These are phyloP conservation scores for Pegea sp. DNA, from an alignment of 23 tunicate species.

Conservation along the genomic window DNA sequence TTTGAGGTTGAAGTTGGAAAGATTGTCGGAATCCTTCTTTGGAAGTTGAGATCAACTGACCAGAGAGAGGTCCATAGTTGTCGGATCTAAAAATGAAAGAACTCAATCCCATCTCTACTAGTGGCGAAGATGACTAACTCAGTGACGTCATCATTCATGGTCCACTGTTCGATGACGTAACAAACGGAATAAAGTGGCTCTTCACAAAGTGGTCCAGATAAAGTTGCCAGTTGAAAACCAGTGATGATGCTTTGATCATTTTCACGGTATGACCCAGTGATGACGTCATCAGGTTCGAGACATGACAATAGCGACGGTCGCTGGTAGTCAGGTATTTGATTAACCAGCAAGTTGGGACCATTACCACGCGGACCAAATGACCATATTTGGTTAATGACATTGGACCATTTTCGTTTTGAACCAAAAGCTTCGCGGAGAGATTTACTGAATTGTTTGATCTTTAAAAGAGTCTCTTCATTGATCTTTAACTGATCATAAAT, in stretches of 20 bases:
- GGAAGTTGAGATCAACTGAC: conserved; percentile 62
- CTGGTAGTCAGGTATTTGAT: conserved; percentile 17
- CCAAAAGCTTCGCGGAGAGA: conserved; percentile 34
- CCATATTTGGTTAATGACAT: conserved; percentile 56
- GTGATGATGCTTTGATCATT: conserved; percentile 57
- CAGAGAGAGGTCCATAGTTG: conserved; percentile 35
- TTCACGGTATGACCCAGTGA: conserved; percentile 16
- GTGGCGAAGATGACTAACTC: too few species aligned
- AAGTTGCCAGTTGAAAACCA: conserved; percentile 87
- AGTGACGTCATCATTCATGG: too few species aligned
- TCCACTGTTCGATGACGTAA: conserved; percentile 65
- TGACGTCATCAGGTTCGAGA: conserved; percentile 4
- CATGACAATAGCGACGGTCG: conserved; percentile 67
- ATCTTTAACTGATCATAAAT: conserved; percentile 14
- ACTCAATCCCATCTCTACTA: too few species aligned
- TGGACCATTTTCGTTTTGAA: conserved; percentile 29
- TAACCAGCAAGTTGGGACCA: conserved; percentile 77
- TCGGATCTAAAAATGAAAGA: too few species aligned
- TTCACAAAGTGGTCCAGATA: conserved; percentile 89
- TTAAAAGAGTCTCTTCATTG: conserved; percentile 12
- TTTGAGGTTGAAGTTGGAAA: conserved; percentile 66
- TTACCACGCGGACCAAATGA: conserved; percentile 85
- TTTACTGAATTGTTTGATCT: conserved; percentile 13
- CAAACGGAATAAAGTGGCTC: conserved; percentile 93
- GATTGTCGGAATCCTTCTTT: conserved; percentile 72